Conservation (phyloP, 1,140 invertebrate species). For the Steinernema feltiae region DNA sequence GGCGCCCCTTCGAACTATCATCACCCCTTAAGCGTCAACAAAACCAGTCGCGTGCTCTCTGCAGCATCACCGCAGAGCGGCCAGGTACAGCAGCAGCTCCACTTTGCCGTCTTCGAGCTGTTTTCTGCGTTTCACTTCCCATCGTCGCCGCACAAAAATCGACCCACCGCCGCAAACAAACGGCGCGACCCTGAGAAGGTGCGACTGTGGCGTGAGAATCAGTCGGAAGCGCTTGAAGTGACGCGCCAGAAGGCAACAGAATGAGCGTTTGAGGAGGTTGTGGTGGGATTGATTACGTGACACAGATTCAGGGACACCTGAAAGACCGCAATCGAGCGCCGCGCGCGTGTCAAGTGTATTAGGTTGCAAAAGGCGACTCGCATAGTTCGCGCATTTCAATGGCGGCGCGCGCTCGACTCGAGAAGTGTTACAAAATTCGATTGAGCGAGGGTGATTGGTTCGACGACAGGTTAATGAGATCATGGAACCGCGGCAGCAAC, state of each 20-base stretch:
- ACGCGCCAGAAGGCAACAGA: neutral
- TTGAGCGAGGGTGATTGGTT: neutral
- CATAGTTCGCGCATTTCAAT: slow-evolving; percentile 3
- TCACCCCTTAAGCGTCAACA: slow-evolving; percentile 13
- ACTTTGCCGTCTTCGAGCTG: neutral
- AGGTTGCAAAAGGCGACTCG: neutral
- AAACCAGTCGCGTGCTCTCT: neutral
- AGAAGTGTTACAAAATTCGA: slow-evolving; percentile 8
- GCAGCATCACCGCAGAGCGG: neutral
- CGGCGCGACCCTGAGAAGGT: neutral
- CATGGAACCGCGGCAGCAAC: neutral
- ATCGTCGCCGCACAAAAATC: neutral
- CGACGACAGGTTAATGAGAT: slow-evolving; percentile 9
- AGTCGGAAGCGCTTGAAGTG: neutral
- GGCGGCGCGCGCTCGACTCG: neutral
- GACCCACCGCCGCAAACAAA: slow-evolving; percentile 7
- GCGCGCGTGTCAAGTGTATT: neutral
- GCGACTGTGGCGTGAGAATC: neutral
- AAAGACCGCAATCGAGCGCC: slow-evolving; percentile 1
- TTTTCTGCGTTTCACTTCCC: neutral
- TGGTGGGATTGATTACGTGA: neutral
- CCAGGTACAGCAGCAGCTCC: neutral
- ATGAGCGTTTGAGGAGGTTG: neutral
- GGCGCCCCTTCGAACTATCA: neutral
- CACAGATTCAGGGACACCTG: neutral